phyloP scores from a whole-genome alignment of 1,140 invertebrate species.

The Bombus consobrinus region DNA sequence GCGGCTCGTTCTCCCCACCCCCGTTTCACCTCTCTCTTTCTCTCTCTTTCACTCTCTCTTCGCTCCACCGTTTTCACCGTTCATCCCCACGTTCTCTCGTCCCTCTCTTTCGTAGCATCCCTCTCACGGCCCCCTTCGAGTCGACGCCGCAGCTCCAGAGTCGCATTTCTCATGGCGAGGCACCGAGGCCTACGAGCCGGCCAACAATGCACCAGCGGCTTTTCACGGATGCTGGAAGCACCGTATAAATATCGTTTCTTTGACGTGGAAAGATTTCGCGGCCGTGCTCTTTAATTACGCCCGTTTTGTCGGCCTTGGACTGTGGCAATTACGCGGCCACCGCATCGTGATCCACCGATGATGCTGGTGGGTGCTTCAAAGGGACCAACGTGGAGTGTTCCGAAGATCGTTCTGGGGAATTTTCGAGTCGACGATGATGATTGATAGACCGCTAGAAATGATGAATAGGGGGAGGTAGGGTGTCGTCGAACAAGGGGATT shows the following conservation, averaged over 20 bases:
- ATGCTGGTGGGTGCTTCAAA: background rate
- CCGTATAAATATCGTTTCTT: slow-evolving; percentile 45
- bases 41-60: background rate
- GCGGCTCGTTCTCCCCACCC: slow-evolving; percentile 41
- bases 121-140: background rate
- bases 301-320: slow-evolving; percentile 1
- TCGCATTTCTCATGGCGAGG: slow-evolving; percentile 25
- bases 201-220: slow-evolving; percentile 31
- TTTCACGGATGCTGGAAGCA: slow-evolving; percentile 42
- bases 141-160: background rate
- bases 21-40: slow-evolving; percentile 29
- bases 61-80: slow-evolving; percentile 6
- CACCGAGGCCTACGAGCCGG: background rate
- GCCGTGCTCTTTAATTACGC: slow-evolving; percentile 55
- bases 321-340: background rate
- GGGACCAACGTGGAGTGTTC: background rate
- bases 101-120: background rate
- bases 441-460: slow-evolving; percentile 35
- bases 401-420: background rate
- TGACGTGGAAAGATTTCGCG: slow-evolving; percentile 20
- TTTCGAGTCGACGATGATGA: slow-evolving; percentile 20
- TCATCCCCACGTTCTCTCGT: slow-evolving; percentile 6
- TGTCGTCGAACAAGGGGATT: slow-evolving; percentile 1
- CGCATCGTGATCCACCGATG: background rate
- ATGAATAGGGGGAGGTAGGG: slow-evolving; percentile 9